Conservation (phyloP, 2,888 invertebrate genomes). For the Calliphora vomitoria region DNA sequence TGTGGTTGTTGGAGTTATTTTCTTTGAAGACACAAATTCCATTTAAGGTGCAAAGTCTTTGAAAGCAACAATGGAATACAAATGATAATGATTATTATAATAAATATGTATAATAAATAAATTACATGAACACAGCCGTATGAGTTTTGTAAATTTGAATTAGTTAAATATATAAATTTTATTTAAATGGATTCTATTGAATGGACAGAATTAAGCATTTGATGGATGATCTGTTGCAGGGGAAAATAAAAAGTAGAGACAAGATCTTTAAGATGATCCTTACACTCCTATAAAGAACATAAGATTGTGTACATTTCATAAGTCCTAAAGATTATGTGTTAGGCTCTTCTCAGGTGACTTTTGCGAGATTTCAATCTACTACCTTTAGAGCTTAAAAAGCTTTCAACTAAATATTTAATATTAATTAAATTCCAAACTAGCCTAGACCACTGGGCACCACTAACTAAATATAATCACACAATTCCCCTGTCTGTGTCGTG, state of each 20-base stretch:
- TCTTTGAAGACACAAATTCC: slow-evolving; percentile 15
- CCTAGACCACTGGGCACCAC: slow-evolving; percentile 44
- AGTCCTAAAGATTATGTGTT: too few species aligned
- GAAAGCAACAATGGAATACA: slow-evolving; percentile 41
- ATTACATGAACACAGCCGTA: slow-evolving; percentile 17
- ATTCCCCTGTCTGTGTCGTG: not conserved
- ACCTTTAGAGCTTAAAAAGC: not conserved
- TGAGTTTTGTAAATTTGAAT: slow-evolving; percentile 4
- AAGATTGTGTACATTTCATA: too few species aligned
- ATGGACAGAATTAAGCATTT: not conserved
- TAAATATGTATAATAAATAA: slow-evolving; percentile 57
- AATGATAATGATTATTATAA: slow-evolving; percentile 68
- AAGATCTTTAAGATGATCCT: too few species aligned
- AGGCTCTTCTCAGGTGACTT: too few species aligned
- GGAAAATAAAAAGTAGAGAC: too few species aligned
- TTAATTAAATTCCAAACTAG: not conserved
- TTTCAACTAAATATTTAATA: not conserved
- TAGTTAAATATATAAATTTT: slow-evolving; percentile 43
- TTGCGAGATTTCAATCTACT: too few species aligned
- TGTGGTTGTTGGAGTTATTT: not conserved
- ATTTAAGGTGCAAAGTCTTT: slow-evolving; percentile 44
- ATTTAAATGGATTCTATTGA: slow-evolving; percentile 24
- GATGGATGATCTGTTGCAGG: not conserved
- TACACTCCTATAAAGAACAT: too few species aligned
- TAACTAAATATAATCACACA: not conserved